These are phyloP conservation scores for Rhodeus uyekii DNA, from an alignment of 2,797 vertebrate genomes.

Conservation along the genomic window DNA sequence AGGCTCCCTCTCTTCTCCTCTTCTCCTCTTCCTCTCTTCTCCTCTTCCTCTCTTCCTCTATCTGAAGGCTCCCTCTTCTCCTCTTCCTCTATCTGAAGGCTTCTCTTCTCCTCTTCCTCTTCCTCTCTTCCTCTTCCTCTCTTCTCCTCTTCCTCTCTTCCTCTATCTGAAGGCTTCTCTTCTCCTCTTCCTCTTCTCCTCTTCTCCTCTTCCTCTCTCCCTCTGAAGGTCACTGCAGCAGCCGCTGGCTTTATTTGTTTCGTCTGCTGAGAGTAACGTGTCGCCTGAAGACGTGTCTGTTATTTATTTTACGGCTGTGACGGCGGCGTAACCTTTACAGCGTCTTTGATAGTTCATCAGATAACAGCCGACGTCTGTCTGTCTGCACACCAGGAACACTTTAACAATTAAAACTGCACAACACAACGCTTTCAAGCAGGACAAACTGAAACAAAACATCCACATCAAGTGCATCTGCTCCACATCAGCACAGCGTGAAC, in stretches of 20 bases:
- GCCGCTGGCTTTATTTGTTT: neutral
- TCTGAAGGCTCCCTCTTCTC: too few relatives aligned
- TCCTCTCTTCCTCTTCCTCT: too few relatives aligned
- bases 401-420: slow-evolving; percentile 52
- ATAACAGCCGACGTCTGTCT: too few relatives aligned
- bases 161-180: too few relatives aligned
- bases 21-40: too few relatives aligned
- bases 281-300: neutral
- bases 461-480: neutral
- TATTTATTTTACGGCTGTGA: neutral
- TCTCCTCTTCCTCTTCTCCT: too few relatives aligned
- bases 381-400: neutral
- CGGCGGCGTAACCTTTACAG: slow-evolving; percentile 10
- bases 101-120: too few relatives aligned
- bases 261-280: neutral
- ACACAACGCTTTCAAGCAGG: slow-evolving; percentile 24
- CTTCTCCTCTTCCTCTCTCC: too few relatives aligned
- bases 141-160: too few relatives aligned
- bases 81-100: too few relatives aligned
- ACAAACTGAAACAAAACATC: slow-evolving; percentile 39
- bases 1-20: too few relatives aligned
- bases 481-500: neutral
- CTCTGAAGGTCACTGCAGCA: neutral
- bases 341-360: neutral
- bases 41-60: too few relatives aligned